phyloP scores from a whole-genome alignment of 2,888 invertebrate genomes.

The Bimastos eiseni region DNA sequence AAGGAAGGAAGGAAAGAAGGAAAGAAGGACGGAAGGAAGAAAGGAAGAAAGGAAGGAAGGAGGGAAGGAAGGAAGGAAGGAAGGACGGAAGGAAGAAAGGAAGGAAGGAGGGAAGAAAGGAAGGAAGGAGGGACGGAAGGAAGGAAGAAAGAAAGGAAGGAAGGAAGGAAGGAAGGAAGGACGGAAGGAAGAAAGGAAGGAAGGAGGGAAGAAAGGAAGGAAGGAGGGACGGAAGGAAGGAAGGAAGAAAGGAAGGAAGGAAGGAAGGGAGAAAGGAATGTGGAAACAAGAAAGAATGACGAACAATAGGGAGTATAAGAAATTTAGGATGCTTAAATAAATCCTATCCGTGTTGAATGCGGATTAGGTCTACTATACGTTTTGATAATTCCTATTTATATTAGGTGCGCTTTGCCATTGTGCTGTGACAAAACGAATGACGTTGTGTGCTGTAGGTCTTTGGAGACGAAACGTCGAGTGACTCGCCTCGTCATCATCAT shows the following conservation, averaged over 20 bases:
- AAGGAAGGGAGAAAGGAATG: neutral
- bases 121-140: no score
- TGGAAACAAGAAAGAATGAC: neutral
- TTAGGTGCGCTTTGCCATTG: neutral
- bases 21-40: no score
- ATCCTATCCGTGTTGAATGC: neutral
- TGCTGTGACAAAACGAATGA: conserved; percentile 23
- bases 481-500: conserved; percentile 45
- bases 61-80: no score
- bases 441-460: conserved; percentile 24
- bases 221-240: neutral
- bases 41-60: no score
- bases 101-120: no score
- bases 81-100: no score
- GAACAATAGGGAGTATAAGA: neutral
- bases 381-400: neutral
- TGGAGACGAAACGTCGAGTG: conserved; percentile 42
- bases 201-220: neutral
- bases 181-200: neutral
- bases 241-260: neutral
- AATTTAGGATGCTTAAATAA: neutral
- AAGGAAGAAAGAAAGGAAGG: no score
- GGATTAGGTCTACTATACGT: neutral
- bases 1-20: no score
- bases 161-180: no score